Conservation (phyloP, 1,140 invertebrate species). For the Drosophila bipectinata region DNA sequence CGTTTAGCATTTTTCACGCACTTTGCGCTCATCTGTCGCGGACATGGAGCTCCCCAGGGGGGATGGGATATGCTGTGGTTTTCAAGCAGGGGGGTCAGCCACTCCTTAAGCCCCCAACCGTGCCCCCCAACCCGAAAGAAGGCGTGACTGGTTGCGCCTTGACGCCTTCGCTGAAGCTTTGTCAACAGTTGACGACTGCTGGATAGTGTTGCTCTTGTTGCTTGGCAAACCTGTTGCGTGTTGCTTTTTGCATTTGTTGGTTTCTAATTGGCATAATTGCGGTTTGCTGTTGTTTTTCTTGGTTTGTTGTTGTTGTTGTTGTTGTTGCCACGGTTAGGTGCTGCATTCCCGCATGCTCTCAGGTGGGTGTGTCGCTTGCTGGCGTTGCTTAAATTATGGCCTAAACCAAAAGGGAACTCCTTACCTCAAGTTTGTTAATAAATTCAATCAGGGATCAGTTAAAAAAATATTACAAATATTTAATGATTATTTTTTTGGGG, state of each 20-base stretch:
- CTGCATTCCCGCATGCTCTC: constrained; percentile 73
- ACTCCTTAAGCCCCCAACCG: constrained; percentile 4
- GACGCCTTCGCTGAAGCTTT: constrained; percentile 65
- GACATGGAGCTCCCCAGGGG: not conserved
- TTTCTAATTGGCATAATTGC: constrained; percentile 84
- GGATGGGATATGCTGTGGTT: not conserved
- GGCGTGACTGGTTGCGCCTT: constrained; percentile 63
- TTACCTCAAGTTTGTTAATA: not conserved
- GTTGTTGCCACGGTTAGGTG: not conserved
- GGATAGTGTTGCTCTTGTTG: constrained; percentile 11
- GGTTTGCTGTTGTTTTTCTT: constrained; percentile 76
- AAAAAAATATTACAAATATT: not conserved
- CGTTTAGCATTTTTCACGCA: constrained; percentile 70
- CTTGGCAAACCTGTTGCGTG: constrained; percentile 68
- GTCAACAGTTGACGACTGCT: constrained; percentile 51
- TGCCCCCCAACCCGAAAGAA: not conserved
- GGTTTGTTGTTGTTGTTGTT: too few species aligned
- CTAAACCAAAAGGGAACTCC: constrained; percentile 44
- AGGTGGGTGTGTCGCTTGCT: constrained; percentile 56
- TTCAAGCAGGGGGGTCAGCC: not conserved
- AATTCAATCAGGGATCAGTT: not conserved
- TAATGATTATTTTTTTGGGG: too few species aligned
- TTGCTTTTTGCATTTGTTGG: constrained; percentile 68
- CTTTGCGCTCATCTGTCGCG: constrained; percentile 24
- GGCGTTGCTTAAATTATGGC: constrained; percentile 63